Base-by-base conservation (phyloP, 2,113 vertebrate genomes). In the Lichenostomus cassidix region DNA sequence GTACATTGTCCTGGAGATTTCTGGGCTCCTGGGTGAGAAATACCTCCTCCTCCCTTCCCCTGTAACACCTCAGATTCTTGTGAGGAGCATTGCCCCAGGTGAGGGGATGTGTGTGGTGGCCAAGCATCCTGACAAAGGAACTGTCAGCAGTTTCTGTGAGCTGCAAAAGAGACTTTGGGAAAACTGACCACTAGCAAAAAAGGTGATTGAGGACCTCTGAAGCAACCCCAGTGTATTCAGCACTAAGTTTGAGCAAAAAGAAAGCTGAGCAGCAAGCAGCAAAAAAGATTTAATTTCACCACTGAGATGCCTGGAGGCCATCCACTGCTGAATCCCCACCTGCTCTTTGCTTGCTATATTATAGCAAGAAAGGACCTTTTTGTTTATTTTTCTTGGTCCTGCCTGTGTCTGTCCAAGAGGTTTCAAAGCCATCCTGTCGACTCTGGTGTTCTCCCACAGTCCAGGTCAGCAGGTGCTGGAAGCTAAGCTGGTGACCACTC, bases 391-490 rank as follows among this genome's bases (percentile, higher is more conserved):
- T 15, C 7, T 53, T 59, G 19, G 28, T 88, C 10, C 31, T 81
- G 47, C 11, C 29, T 64, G 6, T 29, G 19, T 47, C 44, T 78
- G 12, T 52, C 29, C 60, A 58, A 78, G 39, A 59, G 29, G 11
- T 64, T 92, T 84, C 52, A 52, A 56, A 53, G 5, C 56, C 71
- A 18, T 39, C n/a, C 19, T 8, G 0, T 62, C 9, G 1, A 12
- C 35, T 73, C 19, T 11, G 49, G 11, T 2, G 2, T 25, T 68
- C 49, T 46, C 41, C 19, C 47, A 7, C 0, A 20, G 11, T 20
- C 13, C 27, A 3, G 2, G 5, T 16, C 44, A 60, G 35, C 0
- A 0, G 18, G 35, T 55, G 24, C 16, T 3, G 6, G 35, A 16
- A 27, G 10, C 68, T 60, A 15, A 4, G 6, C 27, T 3, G 8